Percentiles rank a stretch among this genome's conserved stretches.
Conservation (phyloP, 2,113 vertebrate genomes). For the Chaetorhynchus papuensis region DNA sequence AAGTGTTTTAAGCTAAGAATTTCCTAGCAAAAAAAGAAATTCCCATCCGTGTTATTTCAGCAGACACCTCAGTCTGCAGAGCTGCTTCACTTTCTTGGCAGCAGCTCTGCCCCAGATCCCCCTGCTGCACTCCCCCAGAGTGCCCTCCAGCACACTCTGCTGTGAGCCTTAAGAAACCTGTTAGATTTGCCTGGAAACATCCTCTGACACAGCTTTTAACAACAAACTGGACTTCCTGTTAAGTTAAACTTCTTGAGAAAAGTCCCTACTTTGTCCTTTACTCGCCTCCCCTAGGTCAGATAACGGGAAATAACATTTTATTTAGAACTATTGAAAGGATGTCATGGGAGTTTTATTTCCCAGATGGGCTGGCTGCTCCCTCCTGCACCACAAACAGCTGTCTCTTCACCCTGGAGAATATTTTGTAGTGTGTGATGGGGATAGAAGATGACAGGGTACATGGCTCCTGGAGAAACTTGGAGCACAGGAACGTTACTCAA, state of each 20-base stretch:
- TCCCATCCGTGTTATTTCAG: rapidly evolving
- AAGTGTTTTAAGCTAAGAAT: neutral
- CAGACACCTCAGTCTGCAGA: neutral
- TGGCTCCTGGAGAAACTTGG: neutral
- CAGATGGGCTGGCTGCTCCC: neutral
- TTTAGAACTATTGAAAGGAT: neutral
- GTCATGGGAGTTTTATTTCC: neutral
- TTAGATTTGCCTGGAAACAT: neutral
- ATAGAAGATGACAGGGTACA: neutral
- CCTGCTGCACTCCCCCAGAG: rapidly evolving
- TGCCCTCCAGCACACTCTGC: neutral
- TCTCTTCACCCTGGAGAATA: slow-evolving; percentile 3
- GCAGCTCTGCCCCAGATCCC: neutral
- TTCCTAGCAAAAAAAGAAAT: neutral
- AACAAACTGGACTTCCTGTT: neutral
- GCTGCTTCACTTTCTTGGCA: neutral
- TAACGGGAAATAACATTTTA: neutral
- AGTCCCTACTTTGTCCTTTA: neutral
- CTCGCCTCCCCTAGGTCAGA: neutral
- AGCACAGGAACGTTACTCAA: neutral
- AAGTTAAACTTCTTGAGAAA: neutral
- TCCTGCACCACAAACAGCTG: neutral
- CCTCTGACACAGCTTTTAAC: neutral
- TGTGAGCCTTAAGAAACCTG: neutral
- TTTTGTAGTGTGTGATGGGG: neutral